Percentiles rank a stretch among this genome's conserved stretches.
phyloP scores from a whole-genome alignment of 2,888 invertebrate genomes.

The Xanthorhoe designata region DNA sequence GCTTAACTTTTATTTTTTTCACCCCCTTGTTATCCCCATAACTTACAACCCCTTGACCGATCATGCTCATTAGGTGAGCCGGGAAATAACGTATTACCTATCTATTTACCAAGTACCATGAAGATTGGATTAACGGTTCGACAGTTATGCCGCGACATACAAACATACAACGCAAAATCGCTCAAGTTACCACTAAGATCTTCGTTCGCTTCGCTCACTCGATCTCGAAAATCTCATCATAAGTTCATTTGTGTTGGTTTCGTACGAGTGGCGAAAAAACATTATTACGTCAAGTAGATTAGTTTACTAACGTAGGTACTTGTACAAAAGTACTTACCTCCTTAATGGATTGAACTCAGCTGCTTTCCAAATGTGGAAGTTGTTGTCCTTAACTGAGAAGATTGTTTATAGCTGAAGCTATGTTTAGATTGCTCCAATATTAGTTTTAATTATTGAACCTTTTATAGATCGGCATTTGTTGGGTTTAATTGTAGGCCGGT shows the following conservation, averaged over 20 bases:
- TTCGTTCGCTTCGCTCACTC: too few relatives aligned
- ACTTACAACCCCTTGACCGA: too few relatives aligned
- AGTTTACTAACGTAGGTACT: conserved; percentile 1
- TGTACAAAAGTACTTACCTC: conserved; percentile 48
- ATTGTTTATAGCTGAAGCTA: conserved; percentile 22
- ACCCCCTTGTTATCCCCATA: too few relatives aligned
- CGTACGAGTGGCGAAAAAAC: neutral
- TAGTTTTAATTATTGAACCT: neutral
- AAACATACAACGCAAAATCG: too few relatives aligned
- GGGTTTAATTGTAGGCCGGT: neutral
- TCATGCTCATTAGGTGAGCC: too few relatives aligned
- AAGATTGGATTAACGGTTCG: too few relatives aligned
- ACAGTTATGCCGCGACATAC: too few relatives aligned
- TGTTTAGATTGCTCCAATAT: conserved; percentile 20
- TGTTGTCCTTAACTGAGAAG: conserved; percentile 30
- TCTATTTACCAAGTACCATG: too few relatives aligned
- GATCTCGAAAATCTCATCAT: too few relatives aligned
- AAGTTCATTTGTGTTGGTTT: neutral
- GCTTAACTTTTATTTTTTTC: too few relatives aligned
- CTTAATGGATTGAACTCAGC: conserved; percentile 32
- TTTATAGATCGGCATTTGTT: neutral
- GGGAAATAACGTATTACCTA: too few relatives aligned
- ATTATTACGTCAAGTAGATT: neutral
- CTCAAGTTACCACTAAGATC: too few relatives aligned
- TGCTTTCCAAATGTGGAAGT: conserved; percentile 33